Base-by-base conservation (phyloP, 2,888 invertebrate genomes). In the Galerucella nymphaeae region DNA sequence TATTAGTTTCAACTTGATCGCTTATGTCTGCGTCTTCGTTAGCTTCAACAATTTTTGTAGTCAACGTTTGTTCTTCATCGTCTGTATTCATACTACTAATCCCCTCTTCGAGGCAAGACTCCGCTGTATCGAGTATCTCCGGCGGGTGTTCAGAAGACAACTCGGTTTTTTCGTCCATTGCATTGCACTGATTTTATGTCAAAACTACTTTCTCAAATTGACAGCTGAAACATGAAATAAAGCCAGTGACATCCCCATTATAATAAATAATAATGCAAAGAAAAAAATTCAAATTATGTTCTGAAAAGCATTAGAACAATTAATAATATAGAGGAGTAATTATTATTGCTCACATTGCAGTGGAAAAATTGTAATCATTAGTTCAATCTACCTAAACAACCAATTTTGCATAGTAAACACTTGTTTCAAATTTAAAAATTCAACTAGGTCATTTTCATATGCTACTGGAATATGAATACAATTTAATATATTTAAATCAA, bases 101-200 rank as follows among this genome's bases (percentile, higher is more conserved):
- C 14, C 48, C 70, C 18, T 55, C 62, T 10, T 23, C 64, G 18
- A 67, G 30, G 9, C 13, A 16, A 59, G 59, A 59, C 13, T 23
- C 50, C 14, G 50, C 67, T 57, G 66, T 13, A n/a, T 70, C 70
- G 70, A 63, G 57, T 57, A 55, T 57, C 48, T 70, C 74, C 63
- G 73, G 41, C 45, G 67, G 16, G 58, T 70, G 50, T 14, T 72
- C 74, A 55, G 65, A 14, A 70, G 59, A 41, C 45, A 57, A 59
- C 11, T 66, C 66, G n/a, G 69, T 59, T 77, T 75, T 77, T 71
- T 77, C 74, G 20, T 77, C 77, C 77, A 77, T 77, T 59, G 20
- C 64, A 20, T n/a, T 13, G 5, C 48, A 63, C 30, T 18, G 20
- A 30, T n/a, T 38, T 59, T 30, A 59, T 66, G 53, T 64, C 70